A percentile compares a stretch with the other conserved stretches of the same genome.
Conservation (phyloP, 2,888 invertebrate species). For the Tetropium fuscum region DNA sequence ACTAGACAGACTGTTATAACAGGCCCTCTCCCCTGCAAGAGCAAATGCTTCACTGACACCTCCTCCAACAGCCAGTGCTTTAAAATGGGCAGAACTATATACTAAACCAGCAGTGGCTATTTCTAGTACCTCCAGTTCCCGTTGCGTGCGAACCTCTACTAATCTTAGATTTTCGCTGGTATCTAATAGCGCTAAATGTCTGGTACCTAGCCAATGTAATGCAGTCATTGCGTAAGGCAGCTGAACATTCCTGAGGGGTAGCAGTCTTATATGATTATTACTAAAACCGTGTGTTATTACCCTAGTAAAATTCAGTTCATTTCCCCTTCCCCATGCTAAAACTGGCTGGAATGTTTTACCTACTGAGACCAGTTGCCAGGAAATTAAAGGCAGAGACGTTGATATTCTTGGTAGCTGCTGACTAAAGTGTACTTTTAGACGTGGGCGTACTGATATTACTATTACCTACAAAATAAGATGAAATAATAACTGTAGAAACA, state of each 20-base stretch:
- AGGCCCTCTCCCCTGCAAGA: constrained; percentile 78
- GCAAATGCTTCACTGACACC: constrained; percentile 88
- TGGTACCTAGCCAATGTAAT: constrained; percentile 84
- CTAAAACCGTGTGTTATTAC: constrained; percentile 69
- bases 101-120: constrained; percentile 84
- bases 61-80: constrained; percentile 95
- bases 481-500: constrained; percentile 7
- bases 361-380: constrained; percentile 93
- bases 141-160: constrained; percentile 89
- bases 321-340: constrained; percentile 89
- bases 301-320: constrained; percentile 88
- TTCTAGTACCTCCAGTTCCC: constrained; percentile 87
- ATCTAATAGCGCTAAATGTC: constrained; percentile 88
- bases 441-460: constrained; percentile 82
- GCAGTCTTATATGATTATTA: constrained; percentile 68
- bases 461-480: constrained; percentile 70
- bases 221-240: constrained; percentile 80
- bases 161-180: constrained; percentile 87
- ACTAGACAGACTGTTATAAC: constrained; percentile 79
- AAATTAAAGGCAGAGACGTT: constrained; percentile 87
- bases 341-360: constrained; percentile 83
- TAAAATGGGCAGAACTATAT: constrained; percentile 88
- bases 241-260: constrained; percentile 78
- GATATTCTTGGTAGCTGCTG: constrained; percentile 78
- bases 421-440: constrained; percentile 82